phyloP scores from a whole-genome alignment of 1,140 invertebrate genomes.

The Capitella teleta region DNA sequence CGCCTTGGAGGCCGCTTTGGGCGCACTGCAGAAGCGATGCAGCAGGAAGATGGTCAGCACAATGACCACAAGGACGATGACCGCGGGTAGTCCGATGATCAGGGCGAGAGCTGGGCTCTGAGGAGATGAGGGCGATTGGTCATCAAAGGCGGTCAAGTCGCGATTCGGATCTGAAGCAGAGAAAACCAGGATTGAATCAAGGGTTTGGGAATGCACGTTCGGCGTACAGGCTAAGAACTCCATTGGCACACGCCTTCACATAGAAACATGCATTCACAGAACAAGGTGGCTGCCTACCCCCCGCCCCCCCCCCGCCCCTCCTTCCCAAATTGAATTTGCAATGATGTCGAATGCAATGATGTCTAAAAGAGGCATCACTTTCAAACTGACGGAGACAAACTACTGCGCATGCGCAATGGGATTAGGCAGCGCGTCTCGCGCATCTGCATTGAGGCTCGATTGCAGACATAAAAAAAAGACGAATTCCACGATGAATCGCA shows the following conservation, averaged over 20 bases:
- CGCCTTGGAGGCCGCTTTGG: slow-evolving; percentile 1
- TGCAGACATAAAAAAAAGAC: no score
- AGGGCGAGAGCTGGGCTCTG: neutral
- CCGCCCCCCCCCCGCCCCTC: no score
- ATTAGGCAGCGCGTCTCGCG: no score
- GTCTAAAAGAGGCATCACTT: no score
- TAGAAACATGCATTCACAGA: neutral
- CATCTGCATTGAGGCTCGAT: no score
- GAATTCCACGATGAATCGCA: no score
- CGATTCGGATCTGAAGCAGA: neutral
- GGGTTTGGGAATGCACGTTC: neutral
- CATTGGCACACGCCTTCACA: neutral
- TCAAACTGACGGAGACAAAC: no score
- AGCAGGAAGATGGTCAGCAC: neutral
- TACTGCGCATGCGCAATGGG: no score
- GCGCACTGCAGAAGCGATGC: neutral
- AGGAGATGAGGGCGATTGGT: neutral
- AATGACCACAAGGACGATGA: slow-evolving; percentile 1
- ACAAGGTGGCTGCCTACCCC: neutral
- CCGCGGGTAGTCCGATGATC: slow-evolving; percentile 5
- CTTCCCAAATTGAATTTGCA: no score
- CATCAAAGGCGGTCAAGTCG: neutral
- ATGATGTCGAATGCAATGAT: no score
- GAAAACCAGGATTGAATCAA: neutral
- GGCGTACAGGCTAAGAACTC: neutral